Evolutionary conservation across 2,888 invertebrate genomes (phyloP).

Genomic region (Dryomyza anilis): DNA sequence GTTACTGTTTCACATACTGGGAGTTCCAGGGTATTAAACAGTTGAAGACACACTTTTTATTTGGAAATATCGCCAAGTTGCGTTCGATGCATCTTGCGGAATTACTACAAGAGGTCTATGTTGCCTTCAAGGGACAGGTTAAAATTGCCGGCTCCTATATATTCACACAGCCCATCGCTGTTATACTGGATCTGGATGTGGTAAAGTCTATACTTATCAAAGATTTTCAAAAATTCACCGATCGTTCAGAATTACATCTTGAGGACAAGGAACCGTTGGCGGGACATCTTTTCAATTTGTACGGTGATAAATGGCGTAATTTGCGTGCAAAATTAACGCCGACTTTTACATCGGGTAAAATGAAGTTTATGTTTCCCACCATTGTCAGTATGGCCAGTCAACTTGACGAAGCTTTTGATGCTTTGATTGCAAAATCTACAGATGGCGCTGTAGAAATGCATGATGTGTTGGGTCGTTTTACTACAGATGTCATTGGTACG

Average conservation of each 20-base stretch:
- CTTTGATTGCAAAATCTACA: conserved; percentile 9
- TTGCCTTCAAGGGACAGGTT: conserved; percentile 40
- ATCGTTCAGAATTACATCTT: conserved; percentile 46
- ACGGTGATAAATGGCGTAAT: conserved; percentile 61
- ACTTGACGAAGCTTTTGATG: conserved; percentile 34
- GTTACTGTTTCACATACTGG: conserved; percentile 46
- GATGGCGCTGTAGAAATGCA: conserved; percentile 55
- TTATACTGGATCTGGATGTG: conserved; percentile 51
- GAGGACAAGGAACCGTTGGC: conserved; percentile 52
- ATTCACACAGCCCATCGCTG: conserved; percentile 42
- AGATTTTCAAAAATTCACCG: conserved; percentile 57
- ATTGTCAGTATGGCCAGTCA: conserved; percentile 49
- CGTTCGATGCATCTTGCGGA: conserved; percentile 37
- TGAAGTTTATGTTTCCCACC: conserved; percentile 62
- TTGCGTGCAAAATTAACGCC: conserved; percentile 61
- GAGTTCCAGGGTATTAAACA: conserved; percentile 40
- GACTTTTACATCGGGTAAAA: conserved; percentile 63
- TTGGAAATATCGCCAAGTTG: conserved; percentile 41
- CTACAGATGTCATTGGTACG: conserved; percentile 63
- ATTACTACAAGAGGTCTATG: conserved; percentile 45
- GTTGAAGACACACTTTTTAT: conserved; percentile 39
- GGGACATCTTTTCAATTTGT: conserved; percentile 50
- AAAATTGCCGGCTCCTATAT: conserved; percentile 48
- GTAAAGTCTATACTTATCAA: conserved; percentile 54
- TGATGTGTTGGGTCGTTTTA: conserved; percentile 59